Base-by-base conservation (phyloP, 92 coral and sea anemone species). In the Porites lobata region DNA sequence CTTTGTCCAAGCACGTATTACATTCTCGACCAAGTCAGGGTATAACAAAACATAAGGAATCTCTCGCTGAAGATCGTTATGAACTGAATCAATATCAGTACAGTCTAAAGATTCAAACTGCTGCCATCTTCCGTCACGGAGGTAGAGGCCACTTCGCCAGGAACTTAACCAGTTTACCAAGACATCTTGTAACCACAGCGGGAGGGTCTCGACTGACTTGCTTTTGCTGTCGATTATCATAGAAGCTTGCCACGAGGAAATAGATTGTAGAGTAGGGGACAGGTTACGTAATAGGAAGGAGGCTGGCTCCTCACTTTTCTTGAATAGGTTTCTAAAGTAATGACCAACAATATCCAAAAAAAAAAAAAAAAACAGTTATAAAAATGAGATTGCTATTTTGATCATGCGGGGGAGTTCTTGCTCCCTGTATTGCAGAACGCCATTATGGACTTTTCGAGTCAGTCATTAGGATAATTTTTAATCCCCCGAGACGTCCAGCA, bases 121-220 rank as follows among this genome's bases (percentile, higher is more conserved):
- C 11, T 91, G 91, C 94, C 94, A 91, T 51, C 94, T 82, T 56
- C 89, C 89, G 65, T 86, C 88, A 9, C 65, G 81, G 54, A 90
- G 80, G 77, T 88, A 88, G 69, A 92, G 85, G 78, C 90, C 93
- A 59, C 88, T 81, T 53, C 95, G 95, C 91, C 91, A 92, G 84
- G 86, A 90, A 72, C 95, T 89, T 52, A 89, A 75, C 20, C 95
- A 87, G 72, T 92, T 89, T 7, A 89, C 81, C n/a, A 89, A 56
- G 50, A 77, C 79, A 51, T 92, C 92, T 66, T 89, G 95, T 64
- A 89, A 66, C 92, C 93, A 92, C 32, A 32, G 50, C 17, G 95
- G 90, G 58, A 87, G 75, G 59, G 76, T 69, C 77, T 85, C 76
- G 68, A 14, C 63, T 50, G 84, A n/a, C 32, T 50, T 11, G 3